Evolutionary conservation across 2,113 vertebrate genomes (phyloP).

Genomic region (Hiodon tergisus): DNA sequence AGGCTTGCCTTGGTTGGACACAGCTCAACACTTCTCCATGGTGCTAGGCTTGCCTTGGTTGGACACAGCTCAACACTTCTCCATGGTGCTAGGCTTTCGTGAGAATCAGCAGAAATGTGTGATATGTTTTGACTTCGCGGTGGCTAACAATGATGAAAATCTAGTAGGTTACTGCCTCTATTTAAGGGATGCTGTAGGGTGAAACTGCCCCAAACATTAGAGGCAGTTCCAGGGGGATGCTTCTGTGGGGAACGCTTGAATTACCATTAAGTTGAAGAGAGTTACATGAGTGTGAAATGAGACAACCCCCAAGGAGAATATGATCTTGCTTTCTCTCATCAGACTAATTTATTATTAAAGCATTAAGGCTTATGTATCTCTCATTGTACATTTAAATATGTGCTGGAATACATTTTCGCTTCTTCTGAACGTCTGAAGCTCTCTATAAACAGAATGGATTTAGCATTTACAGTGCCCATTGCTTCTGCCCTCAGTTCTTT

Average conservation of each 20-base stretch:
- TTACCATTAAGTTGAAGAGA: conserved; percentile 17
- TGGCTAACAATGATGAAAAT: too few relatives aligned
- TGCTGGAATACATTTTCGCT: neutral
- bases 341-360: conserved; percentile 34
- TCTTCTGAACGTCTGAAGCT: too few relatives aligned
- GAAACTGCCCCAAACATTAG: conserved; percentile 9
- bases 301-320: conserved; percentile 12
- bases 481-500: neutral
- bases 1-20: too few relatives aligned
- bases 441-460: neutral
- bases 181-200: neutral
- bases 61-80: too few relatives aligned
- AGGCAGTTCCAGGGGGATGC: neutral
- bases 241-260: conserved; percentile 20
- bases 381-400: neutral
- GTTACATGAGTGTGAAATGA: conserved; percentile 11
- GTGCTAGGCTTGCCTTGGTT: too few relatives aligned
- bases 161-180: neutral
- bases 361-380: neutral
- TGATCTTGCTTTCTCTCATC: conserved; percentile 25
- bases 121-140: too few relatives aligned
- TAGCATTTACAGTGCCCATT: neutral
- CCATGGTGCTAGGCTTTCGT: too few relatives aligned
- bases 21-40: too few relatives aligned
- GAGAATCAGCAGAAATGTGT: too few relatives aligned